Evolutionary conservation across 2,888 invertebrate genomes (phyloP), one percentile per base, ranked within the genome.

Genomic region (Argyra leucocephala): DNA sequence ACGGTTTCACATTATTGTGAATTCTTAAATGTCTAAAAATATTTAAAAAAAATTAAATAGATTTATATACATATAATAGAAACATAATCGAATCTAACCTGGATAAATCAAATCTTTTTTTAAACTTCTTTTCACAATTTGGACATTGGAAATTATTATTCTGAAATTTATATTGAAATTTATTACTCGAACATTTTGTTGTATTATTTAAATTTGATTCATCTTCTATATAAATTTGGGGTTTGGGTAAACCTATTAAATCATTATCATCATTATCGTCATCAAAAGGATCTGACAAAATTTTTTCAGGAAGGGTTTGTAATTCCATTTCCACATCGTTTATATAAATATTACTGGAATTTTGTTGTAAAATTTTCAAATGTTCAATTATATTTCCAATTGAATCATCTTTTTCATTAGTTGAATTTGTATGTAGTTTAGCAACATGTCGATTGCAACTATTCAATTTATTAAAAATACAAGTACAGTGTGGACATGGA

Each of bases 41-140:
- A 21, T 26, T 58, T 15, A 59, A 57, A 36, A 63, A 24, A 22
- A 37, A 18, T 21, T 24, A 4, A 2, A 15, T 57, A 22, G 12
- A 36, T 6, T 10, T 36, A 3, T 22, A 63, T 7, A 9, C 3
- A 22, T 15, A 22, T 59, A 12, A 21, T 21, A 15, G 3, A 59
- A 21, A 22, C 31, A 10, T 22, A 12, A 36, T 12, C 1, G 23
- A 15, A 9, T 62, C 61, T 62, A 62, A 75, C 75, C 76, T 74
- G 31, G 76, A 67, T 2, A 74, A 68, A 68, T 75, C 73, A 65
- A 72, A 73, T 0, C 68, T 67, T 23, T 73, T 72, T 36, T 68
- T 67, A 65, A 76, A 75, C 37, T 71, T 70, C 61, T 74, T 76
- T 6, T 68, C 67, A 63, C 76, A 76, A 62, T 69, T 72, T 31